Base-by-base conservation (phyloP, 2,113 vertebrate species). In the Catharus minimus region DNA sequence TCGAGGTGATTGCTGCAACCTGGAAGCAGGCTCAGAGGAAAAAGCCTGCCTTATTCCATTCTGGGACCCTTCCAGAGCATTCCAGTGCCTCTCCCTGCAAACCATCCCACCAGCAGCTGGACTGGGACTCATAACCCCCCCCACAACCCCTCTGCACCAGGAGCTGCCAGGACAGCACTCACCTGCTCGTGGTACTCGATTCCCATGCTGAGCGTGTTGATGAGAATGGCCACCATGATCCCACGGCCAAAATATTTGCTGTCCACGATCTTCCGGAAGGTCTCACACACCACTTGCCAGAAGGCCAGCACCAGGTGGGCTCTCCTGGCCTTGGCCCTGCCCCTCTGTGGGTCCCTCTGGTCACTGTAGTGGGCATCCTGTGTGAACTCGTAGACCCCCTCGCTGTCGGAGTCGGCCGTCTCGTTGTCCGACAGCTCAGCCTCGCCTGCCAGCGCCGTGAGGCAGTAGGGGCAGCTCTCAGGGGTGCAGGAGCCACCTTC, bases 151-250 rank as follows among this genome's bases (percentile, higher is more conserved):
- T 0, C 10, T 11, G 24, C 0, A 1, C 22, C 11, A 2, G 38
- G 30, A 76, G 39, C 23, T 9, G 5, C 53, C 0, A 7, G 64
- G 77, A 11, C 41, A 30, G 13, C 14, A 7, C 95, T 94, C 94
- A 99, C 99, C 99, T 99, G 99, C 77, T 99, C 98, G 0, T 99
- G 99, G 96, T 99, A 99, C 94, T 99, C 99, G 3, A 99, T 99
- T 46, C 99, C 99, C 99, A 99, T 99, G 97, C 99, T 99, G 84
- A 99, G 98, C 0, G 99, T 99, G 74, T 99, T 99, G 91, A 99
- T 99, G 81, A 99, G 98, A 91, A 99, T 99, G 80, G 99, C 99
- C 18, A 99, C 99, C 99, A 99, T 99, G 96, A 99, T 99, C 55
- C 99, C 99, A 30, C 98, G 97, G 47, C 99, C 99, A 6, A 99